phyloP scores from a whole-genome alignment of 2,113 vertebrate genomes.

The Equus quagga region DNA sequence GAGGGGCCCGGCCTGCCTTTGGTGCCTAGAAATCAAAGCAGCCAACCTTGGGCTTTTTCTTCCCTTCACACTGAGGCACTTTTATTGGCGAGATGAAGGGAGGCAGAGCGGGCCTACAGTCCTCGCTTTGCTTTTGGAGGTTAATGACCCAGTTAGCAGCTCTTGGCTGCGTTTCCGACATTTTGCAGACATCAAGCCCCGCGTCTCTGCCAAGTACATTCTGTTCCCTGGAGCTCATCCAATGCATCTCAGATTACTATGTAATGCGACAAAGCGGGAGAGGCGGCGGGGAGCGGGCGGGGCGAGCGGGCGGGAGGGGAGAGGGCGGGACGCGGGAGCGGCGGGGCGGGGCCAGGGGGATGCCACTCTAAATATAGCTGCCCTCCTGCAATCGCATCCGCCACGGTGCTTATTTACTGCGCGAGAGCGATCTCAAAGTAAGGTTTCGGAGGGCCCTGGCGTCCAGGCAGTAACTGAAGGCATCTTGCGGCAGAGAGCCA shows the following conservation, averaged over 20 bases:
- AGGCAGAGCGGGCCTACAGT: slow-evolving; percentile 87
- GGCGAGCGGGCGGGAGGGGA: slow-evolving; percentile 65
- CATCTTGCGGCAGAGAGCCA: background rate
- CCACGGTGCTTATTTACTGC: slow-evolving; percentile 81
- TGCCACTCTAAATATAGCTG: slow-evolving; percentile 84
- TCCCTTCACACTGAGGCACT: slow-evolving; percentile 84
- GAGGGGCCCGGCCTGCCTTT: slow-evolving; percentile 72
- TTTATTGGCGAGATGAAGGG: slow-evolving; percentile 88
- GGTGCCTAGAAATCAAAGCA: slow-evolving; percentile 87
- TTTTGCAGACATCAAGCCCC: slow-evolving; percentile 92
- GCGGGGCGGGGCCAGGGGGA: background rate
- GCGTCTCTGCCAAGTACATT: slow-evolving; percentile 92
- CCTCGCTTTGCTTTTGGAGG: slow-evolving; percentile 90
- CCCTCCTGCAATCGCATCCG: slow-evolving; percentile 70
- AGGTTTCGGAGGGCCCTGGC: slow-evolving; percentile 57
- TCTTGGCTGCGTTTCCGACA: slow-evolving; percentile 92
- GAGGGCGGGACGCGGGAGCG: slow-evolving; percentile 4
- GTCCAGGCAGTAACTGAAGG: background rate
- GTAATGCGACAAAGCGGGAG: slow-evolving; percentile 91
- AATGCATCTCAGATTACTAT: slow-evolving; percentile 91
- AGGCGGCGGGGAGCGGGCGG: slow-evolving; percentile 80
- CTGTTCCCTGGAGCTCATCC: slow-evolving; percentile 92
- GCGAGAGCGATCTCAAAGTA: slow-evolving; percentile 69
- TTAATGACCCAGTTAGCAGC: slow-evolving; percentile 94
- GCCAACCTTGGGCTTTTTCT: slow-evolving; percentile 81